These are phyloP conservation scores for Egretta garzetta DNA, from an alignment of 2,113 vertebrate genomes.

Conservation along the genomic window DNA sequence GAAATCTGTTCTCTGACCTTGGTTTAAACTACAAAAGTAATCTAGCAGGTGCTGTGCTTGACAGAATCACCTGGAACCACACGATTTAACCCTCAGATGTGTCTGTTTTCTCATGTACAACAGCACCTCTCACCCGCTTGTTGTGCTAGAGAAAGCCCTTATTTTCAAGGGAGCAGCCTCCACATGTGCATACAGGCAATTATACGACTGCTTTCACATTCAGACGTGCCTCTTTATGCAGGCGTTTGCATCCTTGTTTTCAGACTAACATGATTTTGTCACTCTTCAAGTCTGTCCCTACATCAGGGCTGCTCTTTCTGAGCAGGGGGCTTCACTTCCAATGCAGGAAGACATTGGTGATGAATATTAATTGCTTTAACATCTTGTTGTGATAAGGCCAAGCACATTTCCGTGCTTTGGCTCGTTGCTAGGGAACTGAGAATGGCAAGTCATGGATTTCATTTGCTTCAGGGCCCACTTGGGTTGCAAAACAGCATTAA, in stretches of 20 bases:
- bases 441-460: conserved; percentile 59
- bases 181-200: neutral
- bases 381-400: conserved; percentile 65
- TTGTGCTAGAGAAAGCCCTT: neutral
- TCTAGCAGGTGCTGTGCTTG: neutral
- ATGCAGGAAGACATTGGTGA: conserved; percentile 26
- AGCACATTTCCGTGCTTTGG: conserved; percentile 59
- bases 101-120: rapidly evolving
- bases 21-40: neutral
- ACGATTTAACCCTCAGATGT: neutral
- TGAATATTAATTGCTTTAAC: conserved; percentile 77
- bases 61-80: neutral
- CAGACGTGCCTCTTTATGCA: neutral
- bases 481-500: conserved; percentile 47
- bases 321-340: neutral
- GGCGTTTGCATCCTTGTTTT: no score
- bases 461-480: conserved; percentile 51
- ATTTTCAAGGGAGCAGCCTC: neutral
- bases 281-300: neutral
- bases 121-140: rapidly evolving
- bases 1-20: neutral
- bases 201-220: neutral
- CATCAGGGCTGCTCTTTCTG: neutral
- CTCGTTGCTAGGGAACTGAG: conserved; percentile 81
- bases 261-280: neutral